phyloP scores from a whole-genome alignment of 2,888 invertebrate genomes.

The Ormyrus thymus region DNA sequence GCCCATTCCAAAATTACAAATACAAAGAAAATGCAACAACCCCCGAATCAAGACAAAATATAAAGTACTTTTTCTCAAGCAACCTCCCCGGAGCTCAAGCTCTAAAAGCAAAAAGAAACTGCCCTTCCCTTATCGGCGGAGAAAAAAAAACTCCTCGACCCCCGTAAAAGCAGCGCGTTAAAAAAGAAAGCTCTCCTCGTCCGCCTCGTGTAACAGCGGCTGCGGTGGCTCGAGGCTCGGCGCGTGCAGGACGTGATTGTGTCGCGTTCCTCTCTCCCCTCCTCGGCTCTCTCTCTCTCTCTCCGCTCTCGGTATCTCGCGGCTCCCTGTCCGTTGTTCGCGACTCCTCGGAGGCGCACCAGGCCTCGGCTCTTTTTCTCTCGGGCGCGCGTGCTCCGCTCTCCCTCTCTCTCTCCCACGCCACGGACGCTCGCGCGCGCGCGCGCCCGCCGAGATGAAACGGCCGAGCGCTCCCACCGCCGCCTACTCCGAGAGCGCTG shows the following conservation, averaged over 20 bases:
- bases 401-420: conserved; percentile 55
- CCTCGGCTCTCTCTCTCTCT: conserved; percentile 58
- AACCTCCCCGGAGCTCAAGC: too few relatives aligned
- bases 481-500: conserved; percentile 58
- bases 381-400: conserved; percentile 22
- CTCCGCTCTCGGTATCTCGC: conserved; percentile 32
- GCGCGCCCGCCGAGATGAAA: conserved; percentile 41
- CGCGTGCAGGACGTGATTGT: conserved; percentile 75
- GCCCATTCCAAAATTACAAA: too few relatives aligned
- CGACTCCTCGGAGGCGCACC: neutral
- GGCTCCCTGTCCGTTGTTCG: neutral
- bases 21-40: too few relatives aligned
- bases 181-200: neutral
- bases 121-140: neutral
- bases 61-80: neutral
- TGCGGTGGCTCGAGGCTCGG: conserved; percentile 72
- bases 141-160: neutral
- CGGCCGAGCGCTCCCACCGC: conserved; percentile 67
- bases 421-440: conserved; percentile 9
- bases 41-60: neutral
- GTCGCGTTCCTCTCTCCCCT: conserved; percentile 66
- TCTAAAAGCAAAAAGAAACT: neutral
- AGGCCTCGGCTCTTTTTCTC: neutral
- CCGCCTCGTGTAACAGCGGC: conserved; percentile 67
- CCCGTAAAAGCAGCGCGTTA: too few relatives aligned